Conservation (phyloP, 1,140 invertebrate species). For the Bombus picipes region DNA sequence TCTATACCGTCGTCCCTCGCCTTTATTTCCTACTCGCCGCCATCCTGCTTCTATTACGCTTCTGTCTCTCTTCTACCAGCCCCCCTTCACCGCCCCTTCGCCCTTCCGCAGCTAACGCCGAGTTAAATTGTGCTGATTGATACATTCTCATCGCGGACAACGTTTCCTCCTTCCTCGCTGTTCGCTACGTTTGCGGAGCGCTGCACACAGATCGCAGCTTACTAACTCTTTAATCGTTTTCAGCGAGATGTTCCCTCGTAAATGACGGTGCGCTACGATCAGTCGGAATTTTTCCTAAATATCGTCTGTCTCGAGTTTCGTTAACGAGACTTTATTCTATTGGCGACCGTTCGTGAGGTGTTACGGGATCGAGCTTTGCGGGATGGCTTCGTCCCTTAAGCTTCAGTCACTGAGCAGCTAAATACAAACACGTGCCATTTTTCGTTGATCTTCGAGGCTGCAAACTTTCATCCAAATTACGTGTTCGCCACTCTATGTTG, state of each 20-base stretch:
- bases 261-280: not conserved
- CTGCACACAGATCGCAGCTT: not conserved
- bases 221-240: not conserved
- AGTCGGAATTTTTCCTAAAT: too few species aligned
- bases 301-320: not conserved
- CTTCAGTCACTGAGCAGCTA: too few species aligned
- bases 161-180: constrained; percentile 37
- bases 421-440: too few species aligned
- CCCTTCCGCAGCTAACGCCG: not conserved
- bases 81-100: not conserved
- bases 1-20: not conserved
- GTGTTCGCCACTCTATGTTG: too few species aligned
- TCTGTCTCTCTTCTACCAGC: not conserved
- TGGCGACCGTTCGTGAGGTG: too few species aligned
- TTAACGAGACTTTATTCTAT: too few species aligned
- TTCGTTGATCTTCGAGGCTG: too few species aligned
- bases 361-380: too few species aligned
- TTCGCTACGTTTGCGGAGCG: not conserved
- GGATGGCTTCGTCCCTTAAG: too few species aligned
- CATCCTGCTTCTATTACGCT: constrained; percentile 6
- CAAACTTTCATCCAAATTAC: too few species aligned
- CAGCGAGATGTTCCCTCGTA: not conserved
- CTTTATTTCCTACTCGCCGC: constrained; percentile 17
- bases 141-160: constrained; percentile 29
- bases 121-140: constrained; percentile 39